Evolutionary conservation across 2,888 invertebrate species (phyloP).

Genomic region (Mythimna pallens): DNA sequence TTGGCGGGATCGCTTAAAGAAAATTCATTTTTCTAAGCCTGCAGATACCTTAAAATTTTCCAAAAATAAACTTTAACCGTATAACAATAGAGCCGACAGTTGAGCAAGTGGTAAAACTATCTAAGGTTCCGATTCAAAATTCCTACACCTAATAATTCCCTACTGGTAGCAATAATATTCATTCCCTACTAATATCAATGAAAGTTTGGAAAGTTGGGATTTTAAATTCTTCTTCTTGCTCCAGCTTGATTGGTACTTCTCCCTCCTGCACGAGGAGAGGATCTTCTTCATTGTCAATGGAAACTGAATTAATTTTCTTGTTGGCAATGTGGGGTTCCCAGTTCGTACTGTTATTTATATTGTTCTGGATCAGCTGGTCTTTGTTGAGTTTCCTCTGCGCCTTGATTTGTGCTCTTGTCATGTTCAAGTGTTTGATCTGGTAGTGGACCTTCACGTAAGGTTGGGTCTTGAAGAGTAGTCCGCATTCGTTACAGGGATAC

Average conservation of each 20-base stretch:
- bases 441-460: constrained; percentile 77
- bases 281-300: constrained; percentile 28
- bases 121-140: neutral
- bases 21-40: too few species aligned
- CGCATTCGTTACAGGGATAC: constrained; percentile 76
- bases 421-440: constrained; percentile 73
- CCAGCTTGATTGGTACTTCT: constrained; percentile 37
- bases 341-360: constrained; percentile 38
- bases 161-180: neutral
- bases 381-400: constrained; percentile 63
- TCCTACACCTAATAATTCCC: constrained; percentile 13
- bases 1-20: too few species aligned
- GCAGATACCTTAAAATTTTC: neutral
- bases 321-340: constrained; percentile 42
- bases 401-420: constrained; percentile 74
- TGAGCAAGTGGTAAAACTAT: neutral
- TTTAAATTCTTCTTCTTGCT: constrained; percentile 17
- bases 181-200: constrained; percentile 42
- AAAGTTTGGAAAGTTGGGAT: constrained; percentile 57
- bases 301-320: neutral
- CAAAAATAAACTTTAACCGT: neutral
- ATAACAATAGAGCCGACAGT: neutral
- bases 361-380: constrained; percentile 38
- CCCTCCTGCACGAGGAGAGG: constrained; percentile 46
- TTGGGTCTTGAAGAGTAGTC: constrained; percentile 73